Evolutionary conservation across 2,797 vertebrate species (phyloP), one percentile per base, ranked within the genome.

Genomic region (Eutrigla gurnardus): DNA sequence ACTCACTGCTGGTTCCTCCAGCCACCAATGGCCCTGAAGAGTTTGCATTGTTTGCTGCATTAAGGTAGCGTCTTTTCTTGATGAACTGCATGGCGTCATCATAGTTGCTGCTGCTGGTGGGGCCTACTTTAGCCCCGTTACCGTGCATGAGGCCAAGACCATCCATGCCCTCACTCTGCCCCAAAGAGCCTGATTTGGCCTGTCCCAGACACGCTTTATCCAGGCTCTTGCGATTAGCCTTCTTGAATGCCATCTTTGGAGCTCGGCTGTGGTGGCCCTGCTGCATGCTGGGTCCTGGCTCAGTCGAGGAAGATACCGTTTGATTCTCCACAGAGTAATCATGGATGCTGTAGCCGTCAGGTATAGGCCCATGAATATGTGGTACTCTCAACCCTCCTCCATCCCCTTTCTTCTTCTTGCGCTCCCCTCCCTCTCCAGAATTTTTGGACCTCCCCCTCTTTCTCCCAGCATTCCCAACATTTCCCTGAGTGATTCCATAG

Each of bases 31-130:
- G 63, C 33, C 84, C 88, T 0, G 90, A 54, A 77, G 95, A 89
- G 78, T 92, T 95, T 89, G 95, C 94, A 88, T 93, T 96, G 92
- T 94, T 96, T 57, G 96, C 94, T 61, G 96, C 93, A n/a, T 97
- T 95, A 74, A 99, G 90, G 89, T 99, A 99, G 84, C 98, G 96
- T 77, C 97, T 95, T 84, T 99, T 99, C 95, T 99, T 99, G 65
- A 99, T 93, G 85, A 99, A 99, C 92, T 99, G 98, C 97, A 99
- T 97, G 94, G 98, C 98, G 65, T 99, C 97, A 15, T 98, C 97
- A 0, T 99, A 99, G 92, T 96, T 98, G 92, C 95, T 96, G 95
- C 93, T 96, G 95, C 93, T 96, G 85, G 94, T 92, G 11, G 93
- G 94, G 81, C 94, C 95, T 6, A 92, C 93, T 88, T 98, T 99